Evolutionary conservation across 2,797 vertebrate species (phyloP), one percentile per base, ranked within the genome.

Genomic region (Cryptoprocta ferox): DNA sequence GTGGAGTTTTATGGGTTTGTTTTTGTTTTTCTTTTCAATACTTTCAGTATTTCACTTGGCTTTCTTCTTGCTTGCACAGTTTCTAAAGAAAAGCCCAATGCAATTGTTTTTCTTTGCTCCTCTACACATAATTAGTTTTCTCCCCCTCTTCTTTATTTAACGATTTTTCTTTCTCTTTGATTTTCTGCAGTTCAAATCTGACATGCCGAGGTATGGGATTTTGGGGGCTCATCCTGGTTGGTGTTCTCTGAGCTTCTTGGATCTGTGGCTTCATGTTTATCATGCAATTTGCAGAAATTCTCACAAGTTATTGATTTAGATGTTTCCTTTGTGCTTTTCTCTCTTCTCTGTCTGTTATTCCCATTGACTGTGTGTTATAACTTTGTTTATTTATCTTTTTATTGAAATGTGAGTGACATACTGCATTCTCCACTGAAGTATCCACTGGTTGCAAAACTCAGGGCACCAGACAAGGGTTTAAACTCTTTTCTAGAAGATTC

Each of bases 171-270:
- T 75, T 45, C 42, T 75, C 28, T 10, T 42, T 75, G 42, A 45
- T 75, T 75, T 45, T 45, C 28, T 75, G 42, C 7, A 5, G 26
- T 30, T 32, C 26, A 32, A 18, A 75, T 75, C 28, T 4, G 1
- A 42, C 5, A 10, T 30, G 14, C 4, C 0, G 16, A 9, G 7
- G 0, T 45, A 18, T 9, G 15, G 28, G 30, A 8, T 18, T 45
- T 18, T 2, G 28, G 71, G 42, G 5, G 4, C 42, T 15, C 15
- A 4, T 16, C 28, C 16, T 32, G 42, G 26, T 18, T 2, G 15
- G 71, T 75, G 42, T 45, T 45, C 28, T 75, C 42, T 75, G 71
- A 75, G 7, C 71, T 75, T 45, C 71, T 45, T 9, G 15, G 42
- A 32, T 10, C 15, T 45, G 28, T 30, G 14, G 71, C 42, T 75